Evolutionary conservation across 2,113 vertebrate genomes (phyloP), one percentile per base, ranked within the genome.

Genomic region (Myanophis thanlyinensis): DNA sequence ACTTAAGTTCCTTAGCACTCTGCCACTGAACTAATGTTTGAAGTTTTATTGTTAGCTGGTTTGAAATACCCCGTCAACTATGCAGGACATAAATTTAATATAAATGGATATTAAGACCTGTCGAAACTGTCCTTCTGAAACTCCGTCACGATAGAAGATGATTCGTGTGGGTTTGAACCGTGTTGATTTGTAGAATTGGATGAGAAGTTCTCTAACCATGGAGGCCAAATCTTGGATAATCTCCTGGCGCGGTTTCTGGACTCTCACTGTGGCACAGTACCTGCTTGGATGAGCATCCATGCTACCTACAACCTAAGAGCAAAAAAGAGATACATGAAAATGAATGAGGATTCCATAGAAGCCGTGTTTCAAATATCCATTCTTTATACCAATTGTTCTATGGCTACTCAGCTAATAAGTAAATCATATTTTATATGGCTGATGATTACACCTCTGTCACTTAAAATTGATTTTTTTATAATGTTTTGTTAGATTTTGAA

Each of bases 121-220:
- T 97, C 99, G 98, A 97, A 99, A 99, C 95, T 99, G 99, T 93
- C 99, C 99, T 96, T 99, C 99, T 91, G 99, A 99, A 94, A 99
- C 99, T 40, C 98, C 98, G 7, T 98, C 98, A 73, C 98, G 97
- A 51, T 99, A 99, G 98, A 99, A 99, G 97, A 99, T 99, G 97
- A 99, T 99, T 3, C 99, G 97, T 3, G 99, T 99, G 96, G 99
- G 99, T 95, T 99, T 99, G 98, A 99, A 99, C 80, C 99, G 98
- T 3, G 99, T 99, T 11, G 99, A 99, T 95, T 99, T 99, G 98
- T 99, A 99, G 98, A 99, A 99, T 95, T 99, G 99, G 96, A 99
- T 99, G 93, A 99, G 99, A 89, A 99, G 97, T 96, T 99, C 99
- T 59, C 99, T 98, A 96, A 99, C 99, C 99, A 99, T 99, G 91